Evolutionary conservation across 2,888 invertebrate genomes (phyloP).

Genomic region (Ophion costatus): DNA sequence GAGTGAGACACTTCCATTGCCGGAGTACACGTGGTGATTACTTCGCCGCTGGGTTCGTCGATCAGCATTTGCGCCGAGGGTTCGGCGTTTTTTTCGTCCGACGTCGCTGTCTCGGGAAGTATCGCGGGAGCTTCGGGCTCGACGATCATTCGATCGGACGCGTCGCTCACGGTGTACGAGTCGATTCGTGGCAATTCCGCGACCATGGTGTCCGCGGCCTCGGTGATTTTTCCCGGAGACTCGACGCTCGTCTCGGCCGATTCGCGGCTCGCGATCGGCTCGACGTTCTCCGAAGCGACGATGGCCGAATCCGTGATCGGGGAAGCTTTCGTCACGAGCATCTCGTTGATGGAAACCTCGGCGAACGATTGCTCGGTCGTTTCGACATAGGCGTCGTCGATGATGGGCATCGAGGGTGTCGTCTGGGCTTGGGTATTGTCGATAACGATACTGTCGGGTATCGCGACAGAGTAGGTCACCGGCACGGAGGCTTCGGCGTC

Average conservation of each 20-base stretch:
- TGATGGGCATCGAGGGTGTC: slow-evolving; percentile 82
- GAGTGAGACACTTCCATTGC: slow-evolving; percentile 66
- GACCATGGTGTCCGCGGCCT: not conserved
- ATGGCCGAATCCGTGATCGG: slow-evolving; percentile 41
- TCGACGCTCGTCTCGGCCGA: slow-evolving; percentile 32
- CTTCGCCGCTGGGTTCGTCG: slow-evolving; percentile 42
- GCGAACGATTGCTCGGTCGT: slow-evolving; percentile 70
- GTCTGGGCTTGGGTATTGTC: slow-evolving; percentile 75
- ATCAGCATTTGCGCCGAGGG: slow-evolving; percentile 65
- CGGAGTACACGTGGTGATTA: not conserved
- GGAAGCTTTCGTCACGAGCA: slow-evolving; percentile 73
- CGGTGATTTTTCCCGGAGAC: slow-evolving; percentile 54
- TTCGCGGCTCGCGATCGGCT: not conserved
- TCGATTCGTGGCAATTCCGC: slow-evolving; percentile 13
- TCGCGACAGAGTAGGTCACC: slow-evolving; percentile 78
- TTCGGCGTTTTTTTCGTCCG: slow-evolving; percentile 53
- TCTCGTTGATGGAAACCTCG: slow-evolving; percentile 75
- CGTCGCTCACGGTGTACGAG: not conserved
- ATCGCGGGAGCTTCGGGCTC: slow-evolving; percentile 18
- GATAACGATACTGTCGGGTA: slow-evolving; percentile 75
- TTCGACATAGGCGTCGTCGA: slow-evolving; percentile 79
- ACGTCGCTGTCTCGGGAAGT: slow-evolving; percentile 41
- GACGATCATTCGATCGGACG: slow-evolving; percentile 23
- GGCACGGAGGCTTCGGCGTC: slow-evolving; percentile 66
- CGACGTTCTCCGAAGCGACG: not conserved